Base-by-base conservation (phyloP, 2,113 vertebrate species). In the Triplophysa tibetana region DNA sequence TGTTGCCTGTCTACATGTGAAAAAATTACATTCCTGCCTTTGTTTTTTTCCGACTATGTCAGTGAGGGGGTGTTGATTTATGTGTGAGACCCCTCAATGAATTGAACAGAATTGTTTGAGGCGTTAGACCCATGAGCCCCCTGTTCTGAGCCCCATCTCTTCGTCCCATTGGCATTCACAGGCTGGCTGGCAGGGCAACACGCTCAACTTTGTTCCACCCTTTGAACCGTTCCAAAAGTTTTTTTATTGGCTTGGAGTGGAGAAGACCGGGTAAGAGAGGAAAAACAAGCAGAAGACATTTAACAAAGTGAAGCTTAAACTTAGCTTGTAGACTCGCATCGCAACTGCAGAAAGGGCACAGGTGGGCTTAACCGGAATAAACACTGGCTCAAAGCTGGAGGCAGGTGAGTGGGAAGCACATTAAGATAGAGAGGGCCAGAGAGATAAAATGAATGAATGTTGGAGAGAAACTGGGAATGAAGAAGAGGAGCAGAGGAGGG, bases 111-210 rank as follows among this genome's bases (percentile, higher is more conserved):
- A 52, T 45, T 45, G 72, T 62, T 24, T 21, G 76, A 77, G 24
- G 87, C 82, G 84, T 87, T 17, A n/a, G 17, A 50, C 82, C 80
- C 84, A 77, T 85, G 79, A 83, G 87, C 87, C 92, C 43, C 90
- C 89, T 89, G 79, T 83, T 2, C 66, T 45, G 90, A 91, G 88
- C 91, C 91, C 89, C 91, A 89, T 87, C 86, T 79, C 86, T 77
- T 85, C 81, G 79, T 89, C 89, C 91, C 88, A 91, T 93, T 93
- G 90, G 91, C 90, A 93, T 93, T 91, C 93, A 91, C 86, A 87
- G 87, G 80, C 88, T 83, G 80, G 68, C 88, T 90, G 89, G 90
- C 89, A 89, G 88, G 90, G 90, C 88, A 87, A 89, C 83, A 87
- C 86, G 82, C 89, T 88, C 69, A 56, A 90, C 87, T 91, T 90